Conservation (phyloP, 2,888 invertebrate species). For the Synanthedon tipuliformis region DNA sequence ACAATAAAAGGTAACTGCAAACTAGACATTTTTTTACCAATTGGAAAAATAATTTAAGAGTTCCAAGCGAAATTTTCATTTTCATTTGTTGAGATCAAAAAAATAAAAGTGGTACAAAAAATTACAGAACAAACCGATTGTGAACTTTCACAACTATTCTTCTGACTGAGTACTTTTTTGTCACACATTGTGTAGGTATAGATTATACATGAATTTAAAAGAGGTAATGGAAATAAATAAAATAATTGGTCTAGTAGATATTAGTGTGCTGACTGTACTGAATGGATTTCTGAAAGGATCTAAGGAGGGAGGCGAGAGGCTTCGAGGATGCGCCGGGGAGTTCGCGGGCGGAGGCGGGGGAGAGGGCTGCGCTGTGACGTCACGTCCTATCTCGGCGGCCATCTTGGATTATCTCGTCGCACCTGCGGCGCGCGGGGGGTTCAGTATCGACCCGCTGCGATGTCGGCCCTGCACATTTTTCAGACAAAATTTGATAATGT, state of each 20-base stretch:
- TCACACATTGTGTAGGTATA: too few species aligned
- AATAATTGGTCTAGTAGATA: not conserved
- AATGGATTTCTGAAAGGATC: slow-evolving; percentile 65
- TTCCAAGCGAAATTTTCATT: too few species aligned
- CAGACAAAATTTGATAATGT: slow-evolving; percentile 42
- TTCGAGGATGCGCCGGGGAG: slow-evolving; percentile 47
- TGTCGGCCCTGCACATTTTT: slow-evolving; percentile 56
- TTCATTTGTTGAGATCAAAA: too few species aligned
- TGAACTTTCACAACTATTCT: too few species aligned
- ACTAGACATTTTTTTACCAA: too few species aligned
- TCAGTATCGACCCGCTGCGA: slow-evolving; percentile 51
- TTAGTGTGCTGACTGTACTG: slow-evolving; percentile 32
- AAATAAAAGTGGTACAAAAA: too few species aligned
- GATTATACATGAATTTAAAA: too few species aligned
- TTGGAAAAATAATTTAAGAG: too few species aligned
- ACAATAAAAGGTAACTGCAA: too few species aligned
- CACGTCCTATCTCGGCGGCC: slow-evolving; percentile 71
- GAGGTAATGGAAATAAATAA: not conserved
- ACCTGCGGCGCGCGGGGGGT: slow-evolving; percentile 52
- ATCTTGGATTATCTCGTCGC: slow-evolving; percentile 72
- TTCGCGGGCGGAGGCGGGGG: slow-evolving; percentile 33
- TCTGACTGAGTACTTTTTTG: too few species aligned
- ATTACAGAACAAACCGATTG: too few species aligned
- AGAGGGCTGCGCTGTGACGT: slow-evolving; percentile 60
- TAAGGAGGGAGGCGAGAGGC: slow-evolving; percentile 67